A percentile compares a stretch with the other conserved stretches of the same genome.
These are phyloP conservation scores for Rhynchonycteris naso DNA, from an alignment of 2,797 vertebrate species.

Conservation along the genomic window DNA sequence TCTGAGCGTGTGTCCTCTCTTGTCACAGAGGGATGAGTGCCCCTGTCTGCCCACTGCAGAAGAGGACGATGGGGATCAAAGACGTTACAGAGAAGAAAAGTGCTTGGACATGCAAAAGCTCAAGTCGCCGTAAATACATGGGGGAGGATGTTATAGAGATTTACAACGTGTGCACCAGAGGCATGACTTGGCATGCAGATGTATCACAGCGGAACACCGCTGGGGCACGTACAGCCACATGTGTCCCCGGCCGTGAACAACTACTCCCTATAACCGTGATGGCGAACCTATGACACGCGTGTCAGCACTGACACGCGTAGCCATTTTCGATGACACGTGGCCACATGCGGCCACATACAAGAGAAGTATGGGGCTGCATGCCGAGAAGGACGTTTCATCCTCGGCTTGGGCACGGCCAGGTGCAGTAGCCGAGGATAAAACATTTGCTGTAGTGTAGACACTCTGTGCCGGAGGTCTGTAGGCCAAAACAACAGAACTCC, in stretches of 20 bases:
- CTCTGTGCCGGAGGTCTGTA: no score
- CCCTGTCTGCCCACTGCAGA: neutral
- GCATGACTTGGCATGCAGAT: neutral
- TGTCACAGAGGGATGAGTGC: neutral
- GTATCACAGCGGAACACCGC: neutral
- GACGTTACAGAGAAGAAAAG: slow-evolving; percentile 7
- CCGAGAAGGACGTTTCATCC: no score
- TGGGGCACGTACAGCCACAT: neutral
- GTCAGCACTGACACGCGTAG: no score
- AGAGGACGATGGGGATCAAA: neutral
- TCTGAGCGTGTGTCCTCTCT: neutral
- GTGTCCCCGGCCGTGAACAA: neutral
- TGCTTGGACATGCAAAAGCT: neutral
- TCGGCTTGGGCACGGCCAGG: no score
- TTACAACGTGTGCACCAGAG: neutral
- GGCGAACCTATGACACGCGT: no score
- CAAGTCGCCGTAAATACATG: neutral
- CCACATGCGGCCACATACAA: no score
- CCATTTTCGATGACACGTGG: no score
- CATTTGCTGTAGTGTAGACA: no score
- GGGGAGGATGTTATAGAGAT: neutral
- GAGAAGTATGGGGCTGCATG: no score
- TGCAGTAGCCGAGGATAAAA: no score
- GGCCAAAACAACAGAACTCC: no score
- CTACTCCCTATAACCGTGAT: no score